Evolutionary conservation across 2,888 invertebrate genomes (phyloP), one percentile per base, ranked within the genome.

Genomic region (Cylindroiulus punctatus): DNA sequence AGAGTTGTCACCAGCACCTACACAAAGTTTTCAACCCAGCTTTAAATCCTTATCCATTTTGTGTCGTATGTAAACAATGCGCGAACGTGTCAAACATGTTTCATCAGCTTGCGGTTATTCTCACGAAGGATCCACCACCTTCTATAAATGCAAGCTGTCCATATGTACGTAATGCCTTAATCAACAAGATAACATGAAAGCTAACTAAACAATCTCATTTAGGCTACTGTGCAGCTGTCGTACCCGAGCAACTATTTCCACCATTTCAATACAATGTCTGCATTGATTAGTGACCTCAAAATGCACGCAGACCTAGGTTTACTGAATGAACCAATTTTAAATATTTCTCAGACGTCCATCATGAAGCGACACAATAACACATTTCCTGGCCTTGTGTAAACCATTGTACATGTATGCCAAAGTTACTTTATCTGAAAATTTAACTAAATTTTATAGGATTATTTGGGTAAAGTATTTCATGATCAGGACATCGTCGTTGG

Each of bases 91-190:
- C 14, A 76, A 76, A 30, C 76, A 76, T 30, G 30, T 65, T 22
- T 65, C 26, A 65, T 65, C 7, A 76, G 30, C 14, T 14, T 30
- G 76, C 26, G 76, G 30, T 30, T 76, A 76, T 30, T 76, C 52
- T 52, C 52, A 17, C 52, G 10, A 19, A 52, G 52, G 12, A 30
- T 30, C 76, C 26, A 3, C 30, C 26, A 30, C 30, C 76, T 14
- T 76, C 76, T 30, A 76, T 30, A 76, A 76, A 76, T 0, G 30
- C 76, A 76, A 76, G 76, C 76, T 76, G 26, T 76, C 30, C 14
- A 0, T 7, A 14, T 26, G 14, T 30, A 14, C 30, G 30, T 14
- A n/a, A 30, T 76, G 30, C 14, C 22, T 76, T 76, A 14, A 7
- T 30, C 7, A 76, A 26, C 76, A 30, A 76, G 26, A 26, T 76